Conservation (phyloP, 2,113 vertebrate species). For the Cephalopterus ornatus region DNA sequence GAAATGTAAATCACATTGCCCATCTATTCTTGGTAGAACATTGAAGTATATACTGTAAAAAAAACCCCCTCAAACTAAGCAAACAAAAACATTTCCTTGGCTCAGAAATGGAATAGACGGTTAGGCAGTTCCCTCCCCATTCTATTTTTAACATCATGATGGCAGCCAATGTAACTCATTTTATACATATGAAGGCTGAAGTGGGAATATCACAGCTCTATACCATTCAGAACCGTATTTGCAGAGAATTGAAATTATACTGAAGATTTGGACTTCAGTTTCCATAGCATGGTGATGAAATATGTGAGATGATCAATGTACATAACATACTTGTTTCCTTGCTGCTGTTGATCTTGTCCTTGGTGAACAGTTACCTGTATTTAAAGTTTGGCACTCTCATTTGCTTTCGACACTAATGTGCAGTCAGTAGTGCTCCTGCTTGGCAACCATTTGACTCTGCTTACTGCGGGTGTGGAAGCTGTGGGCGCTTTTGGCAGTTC, state of each 20-base stretch:
- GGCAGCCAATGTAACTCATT: not conserved
- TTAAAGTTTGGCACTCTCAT: not conserved
- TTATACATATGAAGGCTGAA: not conserved
- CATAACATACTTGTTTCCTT: not conserved
- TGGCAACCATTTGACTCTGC: not conserved
- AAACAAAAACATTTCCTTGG: not conserved
- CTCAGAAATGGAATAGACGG: not conserved
- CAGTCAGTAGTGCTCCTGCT: not conserved
- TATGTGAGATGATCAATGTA: not conserved
- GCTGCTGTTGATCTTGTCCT: not conserved
- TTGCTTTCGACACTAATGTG: not conserved
- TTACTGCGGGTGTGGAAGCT: not conserved
- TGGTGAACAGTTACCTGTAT: not conserved
- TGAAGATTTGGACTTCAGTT: not conserved
- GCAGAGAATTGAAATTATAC: not conserved
- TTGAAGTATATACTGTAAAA: not conserved
- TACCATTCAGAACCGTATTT: not conserved
- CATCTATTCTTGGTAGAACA: not conserved
- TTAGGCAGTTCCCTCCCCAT: not conserved
- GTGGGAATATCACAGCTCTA: not conserved
- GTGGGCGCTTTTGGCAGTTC: not conserved
- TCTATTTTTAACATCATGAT: not conserved
- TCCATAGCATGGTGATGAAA: not conserved
- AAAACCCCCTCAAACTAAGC: not conserved
- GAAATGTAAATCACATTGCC: not conserved